Evolutionary conservation across 2,797 vertebrate species (phyloP), one percentile per base, ranked within the genome.

Genomic region (Chrysocyon brachyurus): DNA sequence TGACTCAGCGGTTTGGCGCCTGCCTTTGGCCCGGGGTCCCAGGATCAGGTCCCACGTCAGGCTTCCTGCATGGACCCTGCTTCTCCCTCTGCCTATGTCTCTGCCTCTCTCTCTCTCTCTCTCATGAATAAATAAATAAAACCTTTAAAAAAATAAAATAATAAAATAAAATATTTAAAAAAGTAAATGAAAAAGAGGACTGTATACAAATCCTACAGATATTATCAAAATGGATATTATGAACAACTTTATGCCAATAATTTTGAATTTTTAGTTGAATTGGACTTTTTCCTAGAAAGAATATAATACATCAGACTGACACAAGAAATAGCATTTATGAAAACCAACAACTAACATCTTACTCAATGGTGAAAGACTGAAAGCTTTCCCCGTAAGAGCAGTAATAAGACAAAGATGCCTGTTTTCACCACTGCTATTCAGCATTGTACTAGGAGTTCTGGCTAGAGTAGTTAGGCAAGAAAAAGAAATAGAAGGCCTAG

Each of bases 191-290:
- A 89, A 75, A 86, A 33, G 46, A 36, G 52, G 22, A 64, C 22
- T 83, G 64, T 46, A 49, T 73, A 66, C 33, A 94, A 88, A 70
- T 52, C 31, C 36, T 79, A 59, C 31, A 79, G n/a, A 54, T 24
- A 75, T 57, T 63, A 40, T 85, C n/a, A 89, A 33, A 90, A 78
- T 70, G 46, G 63, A 49, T 63, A 46, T 93, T 68, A 59, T 59
- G n/a, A 46, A 78, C 33, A 70, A 72, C 54, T 70, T 77, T 54
- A 54, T 96, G 63, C 36, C 59, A 68, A 61, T 56, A 85, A 70
- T 79, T 31, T 79, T 85, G 63, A 64, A 56, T 54, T 85, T 90
- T 88, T 78, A 85, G 40, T 46, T 85, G 40, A 84, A 90, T 96
- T 79, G 93, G 2, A 19, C 36, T 91, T 61, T 85, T 93, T 84